Percentiles rank a stretch among this genome's conserved stretches.
phyloP scores from a whole-genome alignment of 1,140 invertebrate genomes.

The Ganaspis sp. region DNA sequence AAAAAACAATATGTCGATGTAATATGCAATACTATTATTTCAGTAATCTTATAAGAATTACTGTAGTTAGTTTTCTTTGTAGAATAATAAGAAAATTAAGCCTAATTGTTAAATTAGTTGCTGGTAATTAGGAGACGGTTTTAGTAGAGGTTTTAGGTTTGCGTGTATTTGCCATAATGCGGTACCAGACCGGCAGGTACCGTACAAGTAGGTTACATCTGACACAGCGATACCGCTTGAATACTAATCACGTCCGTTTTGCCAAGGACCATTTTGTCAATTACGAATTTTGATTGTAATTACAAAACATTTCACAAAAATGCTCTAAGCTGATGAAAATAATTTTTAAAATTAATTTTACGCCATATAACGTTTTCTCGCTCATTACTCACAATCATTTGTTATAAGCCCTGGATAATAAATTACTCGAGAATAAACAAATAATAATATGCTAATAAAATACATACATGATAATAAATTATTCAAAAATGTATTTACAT shows the following conservation, averaged over 20 bases:
- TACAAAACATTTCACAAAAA: background rate
- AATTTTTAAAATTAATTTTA: background rate
- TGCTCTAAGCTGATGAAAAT: background rate
- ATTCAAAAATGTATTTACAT: too few relatives aligned
- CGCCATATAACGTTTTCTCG: background rate
- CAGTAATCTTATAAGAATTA: too few relatives aligned
- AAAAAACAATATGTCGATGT: too few relatives aligned
- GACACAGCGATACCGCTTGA: constrained; percentile 49
- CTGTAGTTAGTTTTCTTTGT: background rate
- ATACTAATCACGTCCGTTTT: constrained; percentile 48
- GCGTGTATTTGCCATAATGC: constrained; percentile 45
- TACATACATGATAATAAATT: too few relatives aligned
- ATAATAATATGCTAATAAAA: too few relatives aligned
- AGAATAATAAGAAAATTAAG: background rate
- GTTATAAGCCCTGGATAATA: too few relatives aligned
- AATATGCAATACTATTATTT: too few relatives aligned
- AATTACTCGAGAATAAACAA: too few relatives aligned
- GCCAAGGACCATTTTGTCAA: constrained; percentile 1
- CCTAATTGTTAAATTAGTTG: background rate
- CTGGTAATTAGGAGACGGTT: constrained; percentile 44
- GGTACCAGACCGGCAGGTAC: constrained; percentile 1
- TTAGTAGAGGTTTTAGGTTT: constrained; percentile 32
- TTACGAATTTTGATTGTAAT: constrained; percentile 2
- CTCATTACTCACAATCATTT: too few relatives aligned
- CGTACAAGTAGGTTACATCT: constrained; percentile 45